A percentile compares a stretch with the other conserved stretches of the same genome.
phyloP scores from a whole-genome alignment of 2,797 vertebrate species.

The Hylomyscus alleni region DNA sequence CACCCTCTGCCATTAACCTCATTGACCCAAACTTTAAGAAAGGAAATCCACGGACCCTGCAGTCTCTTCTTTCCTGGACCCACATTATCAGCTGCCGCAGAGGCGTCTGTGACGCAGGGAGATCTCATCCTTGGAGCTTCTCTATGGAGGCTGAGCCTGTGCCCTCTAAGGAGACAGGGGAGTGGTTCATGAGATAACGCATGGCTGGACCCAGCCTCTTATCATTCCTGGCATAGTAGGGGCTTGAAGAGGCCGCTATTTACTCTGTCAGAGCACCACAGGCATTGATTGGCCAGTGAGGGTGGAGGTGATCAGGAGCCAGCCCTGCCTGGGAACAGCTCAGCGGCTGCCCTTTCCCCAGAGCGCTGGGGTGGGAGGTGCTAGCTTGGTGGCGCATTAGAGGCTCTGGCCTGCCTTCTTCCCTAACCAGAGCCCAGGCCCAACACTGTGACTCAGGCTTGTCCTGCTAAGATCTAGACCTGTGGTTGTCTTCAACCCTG shows the following conservation, averaged over 20 bases:
- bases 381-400: not conserved
- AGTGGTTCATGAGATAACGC: fast-evolving
- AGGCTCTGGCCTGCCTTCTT: not conserved
- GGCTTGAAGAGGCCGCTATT: not conserved
- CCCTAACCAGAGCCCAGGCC: not conserved
- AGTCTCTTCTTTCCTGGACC: fast-evolving
- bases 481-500: fast-evolving
- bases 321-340: fast-evolving
- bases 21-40: not conserved
- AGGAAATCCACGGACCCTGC: not conserved
- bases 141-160: not conserved
- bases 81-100: fast-evolving
- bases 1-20: too few species aligned
- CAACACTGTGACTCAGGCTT: not conserved
- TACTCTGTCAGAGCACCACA: not conserved
- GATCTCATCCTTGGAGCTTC: not conserved
- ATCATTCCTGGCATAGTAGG: fast-evolving
- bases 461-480: fast-evolving
- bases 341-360: fast-evolving
- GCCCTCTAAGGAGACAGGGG: fast-evolving
- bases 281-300: fast-evolving
- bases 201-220: not conserved
- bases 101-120: not conserved
- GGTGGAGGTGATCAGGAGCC: fast-evolving
- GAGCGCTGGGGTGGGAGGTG: not conserved